These are phyloP conservation scores for Coecobrya sp. DNA, from an alignment of 2,888 invertebrate genomes.

Conservation along the genomic window DNA sequence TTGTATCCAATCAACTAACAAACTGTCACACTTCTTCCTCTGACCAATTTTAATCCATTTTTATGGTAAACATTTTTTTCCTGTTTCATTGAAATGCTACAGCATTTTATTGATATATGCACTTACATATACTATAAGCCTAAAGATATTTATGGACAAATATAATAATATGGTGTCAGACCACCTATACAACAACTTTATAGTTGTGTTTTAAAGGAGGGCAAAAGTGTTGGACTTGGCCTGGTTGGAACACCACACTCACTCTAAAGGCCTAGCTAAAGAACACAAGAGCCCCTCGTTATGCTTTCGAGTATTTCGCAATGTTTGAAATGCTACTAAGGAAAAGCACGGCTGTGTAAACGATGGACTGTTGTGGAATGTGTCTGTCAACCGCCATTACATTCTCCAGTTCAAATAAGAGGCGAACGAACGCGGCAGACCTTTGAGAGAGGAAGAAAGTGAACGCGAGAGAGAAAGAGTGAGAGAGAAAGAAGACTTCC, in stretches of 20 bases:
- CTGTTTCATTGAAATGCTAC: not conserved
- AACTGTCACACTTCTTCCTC: conserved; percentile 17
- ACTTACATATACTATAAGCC: not conserved
- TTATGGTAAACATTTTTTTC: conserved; percentile 44
- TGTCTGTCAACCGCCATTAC: conserved; percentile 66
- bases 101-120: not conserved
- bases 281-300: not conserved
- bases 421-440: not conserved
- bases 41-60: conserved; percentile 51
- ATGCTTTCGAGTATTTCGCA: conserved; percentile 19
- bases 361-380: conserved; percentile 44
- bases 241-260: not conserved
- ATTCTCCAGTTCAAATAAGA: conserved; percentile 49
- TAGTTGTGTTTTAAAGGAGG: not conserved
- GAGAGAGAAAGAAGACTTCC: conserved; percentile 48
- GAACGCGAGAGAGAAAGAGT: too few species aligned
- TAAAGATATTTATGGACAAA: not conserved
- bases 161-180: not conserved
- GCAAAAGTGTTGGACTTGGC: not conserved
- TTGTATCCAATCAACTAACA: not conserved
- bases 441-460: conserved; percentile 34
- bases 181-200: not conserved
- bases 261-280: not conserved
- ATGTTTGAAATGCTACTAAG: not conserved
- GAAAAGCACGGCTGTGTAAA: conserved; percentile 63